Evolutionary conservation across 2,888 invertebrate genomes (phyloP).

Genomic region (Habrosyne pyritoides): DNA sequence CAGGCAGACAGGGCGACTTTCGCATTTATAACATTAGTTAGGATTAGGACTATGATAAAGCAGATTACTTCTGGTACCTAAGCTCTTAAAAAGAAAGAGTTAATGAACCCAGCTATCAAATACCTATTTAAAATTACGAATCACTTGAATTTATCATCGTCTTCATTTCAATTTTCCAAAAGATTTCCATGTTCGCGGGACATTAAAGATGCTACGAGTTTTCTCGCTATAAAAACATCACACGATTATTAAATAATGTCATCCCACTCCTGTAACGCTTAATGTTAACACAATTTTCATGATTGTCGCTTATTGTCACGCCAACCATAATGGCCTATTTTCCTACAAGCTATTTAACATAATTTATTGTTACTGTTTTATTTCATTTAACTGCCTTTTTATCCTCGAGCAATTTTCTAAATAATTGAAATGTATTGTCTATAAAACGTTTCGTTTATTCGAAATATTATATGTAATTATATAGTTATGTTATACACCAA

Average conservation of each 20-base stretch:
- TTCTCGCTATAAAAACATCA: background rate
- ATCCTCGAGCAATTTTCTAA: background rate
- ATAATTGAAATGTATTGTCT: background rate
- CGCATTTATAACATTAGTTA: too few relatives aligned
- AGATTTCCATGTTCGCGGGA: background rate
- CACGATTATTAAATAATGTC: background rate
- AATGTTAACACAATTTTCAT: background rate
- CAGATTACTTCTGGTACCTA: too few relatives aligned
- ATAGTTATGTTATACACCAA: too few relatives aligned
- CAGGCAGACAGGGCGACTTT: too few relatives aligned
- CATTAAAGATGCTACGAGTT: background rate
- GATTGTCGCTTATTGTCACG: background rate
- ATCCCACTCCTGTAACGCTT: background rate
- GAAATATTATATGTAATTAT: too few relatives aligned
- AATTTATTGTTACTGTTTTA: background rate
- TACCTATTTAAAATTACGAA: too few relatives aligned
- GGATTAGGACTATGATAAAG: too few relatives aligned
- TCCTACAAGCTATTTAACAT: background rate
- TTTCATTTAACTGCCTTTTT: background rate
- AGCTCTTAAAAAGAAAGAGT: too few relatives aligned
- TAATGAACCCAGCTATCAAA: too few relatives aligned
- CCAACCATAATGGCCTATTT: background rate
- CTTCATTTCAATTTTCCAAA: too few relatives aligned
- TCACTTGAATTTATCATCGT: too few relatives aligned
- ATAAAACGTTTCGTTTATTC: too few relatives aligned